Base-by-base conservation (phyloP, 2,888 invertebrate genomes). In the Polylopha cassiicola region DNA sequence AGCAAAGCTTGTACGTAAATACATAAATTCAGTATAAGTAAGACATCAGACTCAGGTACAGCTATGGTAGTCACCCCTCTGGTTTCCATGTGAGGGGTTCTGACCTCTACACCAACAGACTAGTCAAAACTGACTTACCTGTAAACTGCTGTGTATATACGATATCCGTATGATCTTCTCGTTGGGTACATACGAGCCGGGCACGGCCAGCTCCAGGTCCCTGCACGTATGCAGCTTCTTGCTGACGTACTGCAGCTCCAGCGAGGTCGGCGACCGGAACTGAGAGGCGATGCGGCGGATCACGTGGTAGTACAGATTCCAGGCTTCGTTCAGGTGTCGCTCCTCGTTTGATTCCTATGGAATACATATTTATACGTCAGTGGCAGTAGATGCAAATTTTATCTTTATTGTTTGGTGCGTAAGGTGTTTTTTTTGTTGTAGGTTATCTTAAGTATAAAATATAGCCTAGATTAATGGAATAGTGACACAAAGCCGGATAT, bases 281-380 rank as follows among this genome's bases (percentile, higher is more conserved):
- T 95, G 95, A 0, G 98, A 47, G 92, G 90, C 94, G 61, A 99
- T 98, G 45, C 97, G 90, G 33, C 98, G 90, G 73, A 99, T 98
- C 17, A 99, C 98, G 66, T 97, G 95, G 78, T 98, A 99, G 79
- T 99, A 99, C 10, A 98, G 87, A 67, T 99, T 99, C 99, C 99
- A 99, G 1, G 99, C 98, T 72, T 97, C 97, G 69, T 98, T 97
- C 39, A 99, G 79, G 63, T 99, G 97, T 45, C 96, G 90, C 16
- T 94, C 91, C 59, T 95, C 95, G 9, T 92, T 91, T 0, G 95
- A 92, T 13, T 91, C 89, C 88, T 92, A 45, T 4, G 2, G 8
- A 15, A 15, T 6, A 2, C 1, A 20, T n/a, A 8, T 4, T 5
- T 2, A 10, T 3, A 6, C 14, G n/a, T n/a, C n/a, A n/a, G n/a